These are phyloP conservation scores for Octomys mimax DNA, from an alignment of 2,797 vertebrate species.

Conservation along the genomic window DNA sequence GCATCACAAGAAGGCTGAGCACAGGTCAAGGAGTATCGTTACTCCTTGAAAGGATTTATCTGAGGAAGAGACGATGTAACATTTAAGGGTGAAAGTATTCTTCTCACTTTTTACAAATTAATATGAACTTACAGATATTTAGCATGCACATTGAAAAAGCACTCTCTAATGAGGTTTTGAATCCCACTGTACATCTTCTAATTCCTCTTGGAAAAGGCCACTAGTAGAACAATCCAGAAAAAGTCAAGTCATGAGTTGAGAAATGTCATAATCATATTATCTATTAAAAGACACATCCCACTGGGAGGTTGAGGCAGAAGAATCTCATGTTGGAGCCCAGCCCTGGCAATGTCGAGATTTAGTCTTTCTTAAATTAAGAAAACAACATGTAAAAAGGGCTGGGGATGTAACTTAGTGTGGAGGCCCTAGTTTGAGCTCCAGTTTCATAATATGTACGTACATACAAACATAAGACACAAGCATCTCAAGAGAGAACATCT, in stretches of 20 bases:
- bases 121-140: slow-evolving; percentile 13
- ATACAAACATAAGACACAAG: neutral
- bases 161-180: neutral
- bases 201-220: slow-evolving; percentile 19
- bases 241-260: neutral
- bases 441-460: neutral
- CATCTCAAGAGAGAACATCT: neutral
- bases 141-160: neutral
- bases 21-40: neutral
- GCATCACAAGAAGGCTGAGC: neutral
- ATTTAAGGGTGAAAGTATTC: slow-evolving; percentile 8
- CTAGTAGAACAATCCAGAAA: neutral
- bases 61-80: slow-evolving; percentile 14
- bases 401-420: neutral
- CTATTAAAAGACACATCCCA: neutral
- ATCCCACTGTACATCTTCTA: neutral
- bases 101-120: slow-evolving; percentile 9
- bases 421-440: neutral
- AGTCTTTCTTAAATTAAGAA: neutral
- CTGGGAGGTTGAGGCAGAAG: neutral
- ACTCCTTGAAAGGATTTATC: neutral
- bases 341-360: neutral
- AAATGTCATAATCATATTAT: neutral
- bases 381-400: neutral
- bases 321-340: neutral